Conservation (phyloP, 2,113 vertebrate genomes). For the Bubalus kerabau region DNA sequence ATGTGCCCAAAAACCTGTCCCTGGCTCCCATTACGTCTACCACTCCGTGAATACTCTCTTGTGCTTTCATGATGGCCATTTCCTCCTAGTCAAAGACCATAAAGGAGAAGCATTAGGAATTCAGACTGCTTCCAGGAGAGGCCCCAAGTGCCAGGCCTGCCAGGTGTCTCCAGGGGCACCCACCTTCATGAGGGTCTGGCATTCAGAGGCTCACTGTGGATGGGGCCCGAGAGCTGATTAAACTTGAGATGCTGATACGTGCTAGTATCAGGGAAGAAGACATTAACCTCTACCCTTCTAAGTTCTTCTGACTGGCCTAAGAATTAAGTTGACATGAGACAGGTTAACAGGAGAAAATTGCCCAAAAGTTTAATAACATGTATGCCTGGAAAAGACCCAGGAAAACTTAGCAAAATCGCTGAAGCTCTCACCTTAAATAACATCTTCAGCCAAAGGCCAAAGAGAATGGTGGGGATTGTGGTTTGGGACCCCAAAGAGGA, state of each 20-base stretch:
- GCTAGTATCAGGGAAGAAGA: neutral
- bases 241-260: neutral
- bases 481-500: neutral
- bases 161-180: neutral
- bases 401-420: neutral
- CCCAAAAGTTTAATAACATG: neutral
- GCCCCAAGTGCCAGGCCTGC: neutral
- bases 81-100: neutral
- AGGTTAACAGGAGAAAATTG: neutral
- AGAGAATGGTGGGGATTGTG: neutral
- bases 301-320: neutral
- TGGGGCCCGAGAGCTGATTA: neutral
- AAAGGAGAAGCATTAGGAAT: neutral
- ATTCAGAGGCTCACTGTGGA: neutral
- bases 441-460: neutral
- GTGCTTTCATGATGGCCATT: neutral
- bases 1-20: neutral
- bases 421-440: neutral
- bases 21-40: neutral
- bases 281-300: neutral
- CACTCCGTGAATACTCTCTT: neutral
- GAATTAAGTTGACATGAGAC: neutral
- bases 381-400: neutral
- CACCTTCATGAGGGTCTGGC: neutral
- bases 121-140: neutral